Conservation (phyloP, 2,888 invertebrate species). For the Periphyllus acericola region DNA sequence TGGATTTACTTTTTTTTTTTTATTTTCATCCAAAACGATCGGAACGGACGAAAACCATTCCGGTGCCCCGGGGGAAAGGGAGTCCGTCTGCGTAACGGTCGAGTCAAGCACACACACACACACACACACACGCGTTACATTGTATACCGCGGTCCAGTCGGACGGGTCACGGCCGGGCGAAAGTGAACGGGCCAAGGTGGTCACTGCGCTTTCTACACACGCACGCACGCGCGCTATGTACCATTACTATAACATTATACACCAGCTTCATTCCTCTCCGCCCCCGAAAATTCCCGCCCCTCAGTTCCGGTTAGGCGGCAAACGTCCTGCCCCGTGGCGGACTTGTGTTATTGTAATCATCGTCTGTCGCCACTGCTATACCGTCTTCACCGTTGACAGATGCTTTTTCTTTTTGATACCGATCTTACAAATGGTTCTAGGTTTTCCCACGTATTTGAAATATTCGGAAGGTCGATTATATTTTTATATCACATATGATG, state of each 20-base stretch:
- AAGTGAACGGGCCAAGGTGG: conserved; percentile 55
- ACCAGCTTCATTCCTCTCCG: neutral
- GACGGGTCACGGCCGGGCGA: conserved; percentile 57
- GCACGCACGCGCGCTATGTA: neutral
- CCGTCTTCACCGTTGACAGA: neutral
- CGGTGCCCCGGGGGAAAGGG: neutral
- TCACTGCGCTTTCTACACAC: conserved; percentile 41
- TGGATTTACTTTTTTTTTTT: too few species aligned
- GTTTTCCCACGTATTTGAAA: too few species aligned
- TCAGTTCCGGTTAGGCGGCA: conserved; percentile 13
- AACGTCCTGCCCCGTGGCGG: neutral
- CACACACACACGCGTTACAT: neutral
- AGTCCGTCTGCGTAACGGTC: neutral
- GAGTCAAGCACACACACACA: neutral
- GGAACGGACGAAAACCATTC: neutral
- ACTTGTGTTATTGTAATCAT: too few species aligned
- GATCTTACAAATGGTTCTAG: too few species aligned
- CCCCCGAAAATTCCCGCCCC: neutral
- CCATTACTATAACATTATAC: neutral
- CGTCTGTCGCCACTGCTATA: neutral
- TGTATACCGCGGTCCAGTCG: neutral
- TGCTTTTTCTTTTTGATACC: too few species aligned
- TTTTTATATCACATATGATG: too few species aligned
- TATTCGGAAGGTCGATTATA: too few species aligned
- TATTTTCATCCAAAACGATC: neutral